Evolutionary conservation across 2,888 invertebrate genomes (phyloP).

Genomic region (Thymelicus acteon): DNA sequence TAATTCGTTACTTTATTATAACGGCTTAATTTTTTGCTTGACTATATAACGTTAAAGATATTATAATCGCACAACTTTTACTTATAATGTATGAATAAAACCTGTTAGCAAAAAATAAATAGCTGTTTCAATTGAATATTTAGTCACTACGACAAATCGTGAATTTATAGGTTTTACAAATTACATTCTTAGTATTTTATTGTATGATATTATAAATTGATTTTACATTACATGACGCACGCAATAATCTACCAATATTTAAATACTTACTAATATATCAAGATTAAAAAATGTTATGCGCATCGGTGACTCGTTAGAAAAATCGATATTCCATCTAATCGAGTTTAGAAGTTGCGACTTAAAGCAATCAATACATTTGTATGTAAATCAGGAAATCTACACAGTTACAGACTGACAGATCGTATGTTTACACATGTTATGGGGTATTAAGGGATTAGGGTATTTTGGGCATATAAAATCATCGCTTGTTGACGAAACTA

Average conservation of each 20-base stretch:
- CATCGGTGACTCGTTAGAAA: conserved; percentile 36
- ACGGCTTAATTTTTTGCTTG: too few species aligned
- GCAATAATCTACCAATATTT: not conserved
- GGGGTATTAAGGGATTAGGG: conserved; percentile 27
- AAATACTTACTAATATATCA: conserved; percentile 25
- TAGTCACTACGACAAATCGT: conserved; percentile 13
- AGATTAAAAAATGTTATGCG: conserved; percentile 20
- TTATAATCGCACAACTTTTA: too few species aligned
- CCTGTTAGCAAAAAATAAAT: too few species aligned
- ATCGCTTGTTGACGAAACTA: conserved; percentile 14
- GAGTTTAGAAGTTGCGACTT: conserved; percentile 26
- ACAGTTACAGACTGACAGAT: conserved; percentile 35
- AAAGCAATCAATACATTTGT: conserved; percentile 37
- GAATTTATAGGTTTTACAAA: not conserved
- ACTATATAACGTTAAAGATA: too few species aligned
- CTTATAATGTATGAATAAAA: too few species aligned
- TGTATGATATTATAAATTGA: not conserved
- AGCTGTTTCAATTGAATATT: conserved; percentile 19
- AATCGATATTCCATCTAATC: conserved; percentile 35
- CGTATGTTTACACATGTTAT: conserved; percentile 33
- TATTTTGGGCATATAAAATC: conserved; percentile 11
- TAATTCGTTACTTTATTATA: too few species aligned
- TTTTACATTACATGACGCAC: not conserved
- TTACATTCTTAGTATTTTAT: not conserved
- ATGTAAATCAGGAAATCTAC: conserved; percentile 36